These are phyloP conservation scores for Dicentrarchus labrax DNA, from an alignment of 2,113 vertebrate genomes.

Conservation along the genomic window DNA sequence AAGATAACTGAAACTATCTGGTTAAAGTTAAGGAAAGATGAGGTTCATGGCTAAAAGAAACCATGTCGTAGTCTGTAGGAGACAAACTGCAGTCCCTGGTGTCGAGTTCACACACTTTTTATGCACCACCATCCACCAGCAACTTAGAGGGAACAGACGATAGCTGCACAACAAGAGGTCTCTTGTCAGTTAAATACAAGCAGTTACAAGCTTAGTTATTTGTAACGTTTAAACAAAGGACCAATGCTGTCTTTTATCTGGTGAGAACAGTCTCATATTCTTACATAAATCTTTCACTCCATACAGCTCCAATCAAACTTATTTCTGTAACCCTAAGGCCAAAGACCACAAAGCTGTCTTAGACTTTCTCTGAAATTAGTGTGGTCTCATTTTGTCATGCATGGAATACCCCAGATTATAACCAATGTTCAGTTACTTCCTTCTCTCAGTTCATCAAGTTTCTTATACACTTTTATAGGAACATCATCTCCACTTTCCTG, in stretches of 20 bases:
- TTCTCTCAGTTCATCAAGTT: conserved; percentile 19
- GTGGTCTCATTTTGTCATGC: conserved; percentile 1
- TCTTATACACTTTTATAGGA: conserved; percentile 22
- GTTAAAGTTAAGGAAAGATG: not conserved
- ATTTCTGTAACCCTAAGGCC: conserved; percentile 5
- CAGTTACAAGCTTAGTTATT: not conserved
- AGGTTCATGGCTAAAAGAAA: not conserved
- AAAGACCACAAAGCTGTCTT: conserved; percentile 1
- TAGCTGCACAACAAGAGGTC: too few species aligned
- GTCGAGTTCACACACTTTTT: not conserved
- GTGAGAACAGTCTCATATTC: not conserved
- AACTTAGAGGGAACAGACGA: too few species aligned
- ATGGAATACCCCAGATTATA: conserved; percentile 21
- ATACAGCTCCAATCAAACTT: not conserved
- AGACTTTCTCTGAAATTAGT: conserved; percentile 26
- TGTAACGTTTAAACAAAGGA: not conserved
- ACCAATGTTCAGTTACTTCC: conserved; percentile 7
- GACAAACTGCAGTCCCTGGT: not conserved
- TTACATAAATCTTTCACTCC: not conserved
- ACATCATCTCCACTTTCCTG: conserved; percentile 29
- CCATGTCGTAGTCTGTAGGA: not conserved
- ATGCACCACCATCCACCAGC: not conserved
- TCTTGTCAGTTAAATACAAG: too few species aligned
- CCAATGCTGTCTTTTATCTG: not conserved
- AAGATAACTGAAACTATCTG: not conserved